Conservation (phyloP, 1,140 invertebrate genomes). For the Euschistus heros region DNA sequence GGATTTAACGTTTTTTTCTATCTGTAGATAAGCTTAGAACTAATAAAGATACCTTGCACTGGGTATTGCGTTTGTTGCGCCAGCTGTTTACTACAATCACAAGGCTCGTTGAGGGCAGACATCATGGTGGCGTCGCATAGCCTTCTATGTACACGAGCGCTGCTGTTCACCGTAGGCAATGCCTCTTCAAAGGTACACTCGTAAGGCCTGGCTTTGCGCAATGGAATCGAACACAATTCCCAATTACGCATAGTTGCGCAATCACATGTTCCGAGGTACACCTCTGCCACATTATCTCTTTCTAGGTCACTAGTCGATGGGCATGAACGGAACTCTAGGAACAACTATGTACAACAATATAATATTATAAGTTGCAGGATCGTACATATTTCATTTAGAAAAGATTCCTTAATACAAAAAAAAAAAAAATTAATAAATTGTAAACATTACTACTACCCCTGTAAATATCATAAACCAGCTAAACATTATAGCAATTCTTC, state of each 20-base stretch:
- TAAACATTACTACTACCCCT: too few relatives aligned
- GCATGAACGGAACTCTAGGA: not conserved
- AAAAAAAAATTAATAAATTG: too few relatives aligned
- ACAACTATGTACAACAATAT: not conserved
- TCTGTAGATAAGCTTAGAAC: too few relatives aligned
- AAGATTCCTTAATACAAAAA: too few relatives aligned
- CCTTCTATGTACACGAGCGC: not conserved
- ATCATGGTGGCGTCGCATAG: slow-evolving; percentile 2
- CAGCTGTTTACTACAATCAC: not conserved
- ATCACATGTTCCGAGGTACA: slow-evolving; percentile 5
- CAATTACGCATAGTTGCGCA: slow-evolving; percentile 16
- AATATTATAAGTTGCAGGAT: too few relatives aligned
- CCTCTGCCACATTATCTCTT: not conserved
- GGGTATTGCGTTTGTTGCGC: not conserved
- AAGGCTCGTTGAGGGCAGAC: not conserved
- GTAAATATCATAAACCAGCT: too few relatives aligned
- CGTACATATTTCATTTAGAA: too few relatives aligned
- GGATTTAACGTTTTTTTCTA: too few relatives aligned
- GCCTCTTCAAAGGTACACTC: slow-evolving; percentile 20
- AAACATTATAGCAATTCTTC: too few relatives aligned
- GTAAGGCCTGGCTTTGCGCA: slow-evolving; percentile 10
- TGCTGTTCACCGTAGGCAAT: not conserved
- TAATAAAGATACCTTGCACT: not conserved
- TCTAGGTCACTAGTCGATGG: not conserved
- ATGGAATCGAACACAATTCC: slow-evolving; percentile 13